Percentiles rank a stretch among this genome's conserved stretches.
Evolutionary conservation across 1,140 invertebrate genomes (phyloP).

Genomic region (Cepaea nemoralis): DNA sequence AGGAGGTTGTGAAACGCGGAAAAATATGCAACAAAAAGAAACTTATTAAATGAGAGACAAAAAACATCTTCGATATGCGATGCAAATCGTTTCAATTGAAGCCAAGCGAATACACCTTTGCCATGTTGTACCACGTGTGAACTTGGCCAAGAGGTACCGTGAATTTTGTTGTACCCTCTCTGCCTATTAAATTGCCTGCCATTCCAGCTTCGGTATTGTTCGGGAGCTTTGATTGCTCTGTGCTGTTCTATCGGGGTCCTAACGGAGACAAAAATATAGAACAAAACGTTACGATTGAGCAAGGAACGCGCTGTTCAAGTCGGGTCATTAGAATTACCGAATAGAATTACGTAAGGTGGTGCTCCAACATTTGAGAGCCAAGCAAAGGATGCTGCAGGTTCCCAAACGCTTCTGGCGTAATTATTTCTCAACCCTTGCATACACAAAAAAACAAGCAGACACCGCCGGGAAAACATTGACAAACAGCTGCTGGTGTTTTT

Average conservation of each 20-base stretch:
- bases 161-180: not conserved
- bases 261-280: not conserved
- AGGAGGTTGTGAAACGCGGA: not conserved
- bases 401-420: not conserved
- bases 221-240: not conserved
- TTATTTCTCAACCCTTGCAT: not conserved
- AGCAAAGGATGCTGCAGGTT: slow-evolving; percentile 1
- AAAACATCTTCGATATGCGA: not conserved
- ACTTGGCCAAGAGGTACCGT: not conserved
- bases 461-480: too few species aligned
- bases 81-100: slow-evolving; percentile 10
- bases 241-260: not conserved
- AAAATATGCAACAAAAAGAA: not conserved
- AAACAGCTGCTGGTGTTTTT: slow-evolving; percentile 6
- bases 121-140: not conserved
- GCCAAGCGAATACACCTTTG: not conserved
- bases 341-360: too few species aligned
- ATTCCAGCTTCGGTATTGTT: not conserved
- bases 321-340: too few species aligned
- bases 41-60: not conserved
- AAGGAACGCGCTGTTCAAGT: too few species aligned
- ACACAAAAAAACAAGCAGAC: too few species aligned
- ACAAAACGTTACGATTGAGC: not conserved
- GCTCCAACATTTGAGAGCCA: not conserved
- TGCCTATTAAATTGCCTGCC: not conserved